These are phyloP conservation scores for Nomada fabriciana DNA, from an alignment of 2,888 invertebrate genomes.

Conservation along the genomic window DNA sequence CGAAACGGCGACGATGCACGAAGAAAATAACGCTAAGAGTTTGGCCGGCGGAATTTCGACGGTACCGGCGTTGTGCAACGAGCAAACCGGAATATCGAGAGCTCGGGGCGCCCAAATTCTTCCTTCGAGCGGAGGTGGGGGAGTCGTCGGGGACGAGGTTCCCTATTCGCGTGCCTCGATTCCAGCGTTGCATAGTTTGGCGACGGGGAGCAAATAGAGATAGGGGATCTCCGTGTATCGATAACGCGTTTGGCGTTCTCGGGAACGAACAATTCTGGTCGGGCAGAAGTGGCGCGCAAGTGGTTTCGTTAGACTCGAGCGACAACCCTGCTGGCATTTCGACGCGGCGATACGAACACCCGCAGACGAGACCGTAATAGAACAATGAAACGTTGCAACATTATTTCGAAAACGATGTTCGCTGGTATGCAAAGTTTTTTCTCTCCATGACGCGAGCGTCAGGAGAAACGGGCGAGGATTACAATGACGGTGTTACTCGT, in stretches of 20 bases:
- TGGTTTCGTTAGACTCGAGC: not conserved
- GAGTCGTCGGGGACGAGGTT: not conserved
- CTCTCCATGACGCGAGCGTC: slow-evolving; percentile 11
- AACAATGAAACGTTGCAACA: slow-evolving; percentile 49
- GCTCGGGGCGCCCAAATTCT: slow-evolving; percentile 50
- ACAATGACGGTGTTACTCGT: slow-evolving; percentile 18
- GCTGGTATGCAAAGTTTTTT: slow-evolving; percentile 36
- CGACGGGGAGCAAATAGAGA: not conserved
- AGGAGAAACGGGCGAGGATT: slow-evolving; percentile 9
- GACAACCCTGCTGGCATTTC: slow-evolving; percentile 32
- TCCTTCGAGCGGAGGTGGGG: slow-evolving; percentile 29
- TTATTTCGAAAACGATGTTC: slow-evolving; percentile 39
- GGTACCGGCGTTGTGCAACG: slow-evolving; percentile 70
- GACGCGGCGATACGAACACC: slow-evolving; percentile 24
- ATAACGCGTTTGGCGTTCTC: not conserved
- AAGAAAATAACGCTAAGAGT: slow-evolving; percentile 36
- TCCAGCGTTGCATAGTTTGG: not conserved
- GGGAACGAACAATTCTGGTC: no score
- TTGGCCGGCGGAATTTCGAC: slow-evolving; percentile 52
- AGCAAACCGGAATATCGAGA: slow-evolving; percentile 74
- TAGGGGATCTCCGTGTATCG: not conserved
- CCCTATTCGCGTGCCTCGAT: no score
- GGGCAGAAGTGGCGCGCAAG: not conserved
- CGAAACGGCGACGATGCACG: not conserved
- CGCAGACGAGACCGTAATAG: slow-evolving; percentile 36